Base-by-base conservation (phyloP, 2,113 vertebrate genomes). In the Amblyornis subalaris region DNA sequence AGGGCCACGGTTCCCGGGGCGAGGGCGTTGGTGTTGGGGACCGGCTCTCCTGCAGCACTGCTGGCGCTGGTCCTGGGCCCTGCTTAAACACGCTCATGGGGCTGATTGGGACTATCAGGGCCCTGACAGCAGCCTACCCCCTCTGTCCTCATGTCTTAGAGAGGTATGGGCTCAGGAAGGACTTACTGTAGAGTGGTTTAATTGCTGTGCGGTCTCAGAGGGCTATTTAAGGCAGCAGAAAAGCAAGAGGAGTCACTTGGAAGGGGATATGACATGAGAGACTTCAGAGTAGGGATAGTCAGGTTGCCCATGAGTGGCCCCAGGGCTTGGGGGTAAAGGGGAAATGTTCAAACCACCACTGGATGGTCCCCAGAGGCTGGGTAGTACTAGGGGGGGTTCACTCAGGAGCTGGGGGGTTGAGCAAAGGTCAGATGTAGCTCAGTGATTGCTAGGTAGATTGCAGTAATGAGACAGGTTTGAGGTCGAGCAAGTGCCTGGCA, bases 1-100 rank as follows among this genome's bases (percentile, higher is more conserved):
- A 40, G 36, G 15, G 23, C 19, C 28, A 1, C 0, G 13, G 7
- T 2, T 18, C n/a, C 18, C 5, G 26, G 4, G 10, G 3, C 19
- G 2, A 12, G 19, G 33, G 2, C 13, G 6, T 5, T 17, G 25
- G 33, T 58, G 21, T 22, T 35, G 51, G 9, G 70, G 33, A 21
- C 17, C 23, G 9, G 45, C 35, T 7, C 11, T 71, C 9, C 35
- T 29, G 61, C 40, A n/a, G 38, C 33, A 2, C 6, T 10, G 18
- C 44, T 14, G 31, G 4, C 7, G 25, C 70, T 57, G 47, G 9
- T 10, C 33, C 85, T 51, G 53, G 21, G 23, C 55, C 17, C 47
- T 45, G 48, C 47, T 81, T n/a, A 21, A 55, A 47, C 2, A 10
- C n/a, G 14, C 18, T 40, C 22, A 1, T 4, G 47, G 40, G 24